Percentiles rank a stretch among this genome's conserved stretches.
Evolutionary conservation across 1,140 invertebrate species (phyloP).

Genomic region (Ceratosolen solmsi): DNA sequence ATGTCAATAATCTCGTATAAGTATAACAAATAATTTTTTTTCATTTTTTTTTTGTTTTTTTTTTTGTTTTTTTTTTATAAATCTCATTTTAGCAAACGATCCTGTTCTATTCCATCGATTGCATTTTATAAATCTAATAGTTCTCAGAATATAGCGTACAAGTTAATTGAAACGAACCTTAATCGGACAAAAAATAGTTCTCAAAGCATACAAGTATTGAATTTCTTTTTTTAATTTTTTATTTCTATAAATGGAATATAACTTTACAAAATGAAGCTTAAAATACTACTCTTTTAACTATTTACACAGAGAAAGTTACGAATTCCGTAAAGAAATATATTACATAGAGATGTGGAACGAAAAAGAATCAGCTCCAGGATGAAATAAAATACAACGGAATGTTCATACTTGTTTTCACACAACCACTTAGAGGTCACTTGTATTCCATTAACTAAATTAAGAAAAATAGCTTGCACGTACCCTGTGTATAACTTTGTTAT

Average conservation of each 20-base stretch:
- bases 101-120: background rate
- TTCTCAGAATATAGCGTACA: background rate
- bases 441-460: constrained; percentile 24
- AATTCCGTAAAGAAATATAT: constrained; percentile 44
- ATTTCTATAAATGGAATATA: background rate
- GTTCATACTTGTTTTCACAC: constrained; percentile 25
- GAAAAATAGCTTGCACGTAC: constrained; percentile 62
- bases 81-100: background rate
- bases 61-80: background rate
- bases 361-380: background rate
- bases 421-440: constrained; percentile 13
- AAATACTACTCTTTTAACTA: background rate
- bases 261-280: constrained; percentile 22
- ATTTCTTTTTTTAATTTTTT: background rate
- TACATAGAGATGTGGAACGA: constrained; percentile 22
- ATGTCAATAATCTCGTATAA: constrained; percentile 19
- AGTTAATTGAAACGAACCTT: constrained; percentile 11
- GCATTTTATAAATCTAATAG: background rate
- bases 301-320: constrained; percentile 30
- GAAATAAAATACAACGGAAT: constrained; percentile 44
- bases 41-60: background rate
- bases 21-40: background rate
- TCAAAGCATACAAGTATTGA: constrained; percentile 2
- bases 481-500: constrained; percentile 58
- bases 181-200: constrained; percentile 31